Percentiles rank a stretch among this genome's conserved stretches.
Evolutionary conservation across 2,888 invertebrate species (phyloP).

Genomic region (Amblyjoppa fuscipennis): DNA sequence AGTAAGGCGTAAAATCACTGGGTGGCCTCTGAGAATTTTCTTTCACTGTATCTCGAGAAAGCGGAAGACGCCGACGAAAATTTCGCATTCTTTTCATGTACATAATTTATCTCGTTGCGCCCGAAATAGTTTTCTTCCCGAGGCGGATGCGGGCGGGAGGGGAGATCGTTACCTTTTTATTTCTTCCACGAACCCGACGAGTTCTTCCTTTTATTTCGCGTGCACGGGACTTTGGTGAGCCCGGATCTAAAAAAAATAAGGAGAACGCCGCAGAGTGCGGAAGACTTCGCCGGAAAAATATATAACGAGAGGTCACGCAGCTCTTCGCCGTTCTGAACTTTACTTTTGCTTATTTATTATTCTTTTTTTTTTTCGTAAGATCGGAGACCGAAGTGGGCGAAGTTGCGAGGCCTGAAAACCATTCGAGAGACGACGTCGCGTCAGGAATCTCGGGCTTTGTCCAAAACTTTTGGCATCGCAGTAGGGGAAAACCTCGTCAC

Average conservation of each 20-base stretch:
- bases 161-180: constrained; percentile 14
- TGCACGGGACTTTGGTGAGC: constrained; percentile 5
- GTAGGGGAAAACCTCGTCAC: not conserved
- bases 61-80: constrained; percentile 16
- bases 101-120: constrained; percentile 58
- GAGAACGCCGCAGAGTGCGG: not conserved
- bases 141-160: not conserved
- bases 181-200: not conserved
- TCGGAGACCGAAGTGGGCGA: not conserved
- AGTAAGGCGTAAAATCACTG: constrained; percentile 33
- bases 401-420: constrained; percentile 3
- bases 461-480: constrained; percentile 30
- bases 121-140: constrained; percentile 27
- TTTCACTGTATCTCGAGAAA: constrained; percentile 15
- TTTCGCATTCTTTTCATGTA: constrained; percentile 40
- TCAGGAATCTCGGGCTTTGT: constrained; percentile 1
- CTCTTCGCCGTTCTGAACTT: not conserved
- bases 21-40: not conserved
- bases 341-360: no score
- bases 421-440: not conserved
- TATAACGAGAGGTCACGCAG: constrained; percentile 22
- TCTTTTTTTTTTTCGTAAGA: not conserved
- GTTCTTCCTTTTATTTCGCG: constrained; percentile 5
- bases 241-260: not conserved
- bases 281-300: constrained; percentile 3